Evolutionary conservation across 1,140 invertebrate species (phyloP).

Genomic region (Cotesia glomerata): DNA sequence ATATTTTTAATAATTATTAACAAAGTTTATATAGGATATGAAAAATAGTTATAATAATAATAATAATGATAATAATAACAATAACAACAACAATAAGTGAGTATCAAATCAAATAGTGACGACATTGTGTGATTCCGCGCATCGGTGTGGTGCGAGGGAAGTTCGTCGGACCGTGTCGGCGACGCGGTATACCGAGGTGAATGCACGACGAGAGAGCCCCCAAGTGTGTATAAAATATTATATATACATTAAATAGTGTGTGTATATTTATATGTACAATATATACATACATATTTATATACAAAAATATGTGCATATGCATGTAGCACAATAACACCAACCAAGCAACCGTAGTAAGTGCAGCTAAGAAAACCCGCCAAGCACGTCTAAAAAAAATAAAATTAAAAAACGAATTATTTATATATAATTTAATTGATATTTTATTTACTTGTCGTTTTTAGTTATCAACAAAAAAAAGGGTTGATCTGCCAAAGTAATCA

Average conservation of each 20-base stretch:
- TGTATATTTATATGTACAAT: slow-evolving; percentile 34
- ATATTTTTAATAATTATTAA: no score
- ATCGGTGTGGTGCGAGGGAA: slow-evolving; percentile 32
- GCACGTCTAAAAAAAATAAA: slow-evolving; percentile 38
- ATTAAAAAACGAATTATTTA: background rate
- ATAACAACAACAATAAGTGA: background rate
- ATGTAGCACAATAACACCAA: slow-evolving; percentile 19
- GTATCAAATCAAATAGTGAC: slow-evolving; percentile 3
- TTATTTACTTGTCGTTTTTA: no score
- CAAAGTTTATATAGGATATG: no score
- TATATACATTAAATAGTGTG: background rate
- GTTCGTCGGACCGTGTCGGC: slow-evolving; percentile 43
- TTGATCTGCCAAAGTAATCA: no score
- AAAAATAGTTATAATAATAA: background rate
- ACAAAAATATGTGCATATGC: slow-evolving; percentile 33
- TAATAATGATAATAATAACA: background rate
- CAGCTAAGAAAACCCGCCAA: slow-evolving; percentile 47
- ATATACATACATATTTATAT: background rate
- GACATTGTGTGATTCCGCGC: slow-evolving; percentile 28
- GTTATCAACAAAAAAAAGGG: no score
- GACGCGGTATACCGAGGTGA: slow-evolving; percentile 50
- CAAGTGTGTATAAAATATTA: background rate
- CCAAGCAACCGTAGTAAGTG: slow-evolving; percentile 34
- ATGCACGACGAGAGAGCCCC: slow-evolving; percentile 45
- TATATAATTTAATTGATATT: no score